Conservation (phyloP, 2,113 vertebrate species). For the Cisticola juncidis region DNA sequence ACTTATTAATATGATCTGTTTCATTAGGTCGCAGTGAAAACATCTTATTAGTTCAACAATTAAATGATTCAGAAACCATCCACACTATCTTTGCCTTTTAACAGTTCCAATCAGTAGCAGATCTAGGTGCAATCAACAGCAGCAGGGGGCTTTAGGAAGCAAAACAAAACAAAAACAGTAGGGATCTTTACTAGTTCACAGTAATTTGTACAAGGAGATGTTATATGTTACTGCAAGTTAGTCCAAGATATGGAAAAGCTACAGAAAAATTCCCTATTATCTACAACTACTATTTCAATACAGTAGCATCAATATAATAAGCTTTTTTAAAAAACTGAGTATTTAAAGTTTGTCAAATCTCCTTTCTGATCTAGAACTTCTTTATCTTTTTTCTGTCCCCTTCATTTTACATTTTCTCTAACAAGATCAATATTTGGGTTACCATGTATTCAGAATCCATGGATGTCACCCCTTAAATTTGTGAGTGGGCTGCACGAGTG, state of each 20-base stretch:
- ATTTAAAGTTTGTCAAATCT: constrained; percentile 2
- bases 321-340: background rate
- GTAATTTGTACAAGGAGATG: constrained; percentile 79
- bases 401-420: background rate
- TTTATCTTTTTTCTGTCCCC: background rate
- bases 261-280: constrained; percentile 36
- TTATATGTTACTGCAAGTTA: constrained; percentile 70
- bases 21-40: constrained; percentile 67
- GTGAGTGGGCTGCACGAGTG: constrained; percentile 56
- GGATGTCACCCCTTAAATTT: constrained; percentile 61
- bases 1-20: constrained; percentile 55
- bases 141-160: constrained; percentile 85
- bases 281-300: constrained; percentile 25
- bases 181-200: constrained; percentile 81
- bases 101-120: constrained; percentile 85
- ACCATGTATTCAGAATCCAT: constrained; percentile 33
- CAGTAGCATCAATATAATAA: background rate
- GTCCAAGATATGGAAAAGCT: constrained; percentile 32
- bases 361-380: background rate
- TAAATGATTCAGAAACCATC: constrained; percentile 81
- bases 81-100: constrained; percentile 82
- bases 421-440: constrained; percentile 50
- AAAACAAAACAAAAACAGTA: constrained; percentile 88
- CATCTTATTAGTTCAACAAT: constrained; percentile 79
- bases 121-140: constrained; percentile 89